Evolutionary conservation across 2,888 invertebrate genomes (phyloP).

Genomic region (Parnassius mnemosyne): DNA sequence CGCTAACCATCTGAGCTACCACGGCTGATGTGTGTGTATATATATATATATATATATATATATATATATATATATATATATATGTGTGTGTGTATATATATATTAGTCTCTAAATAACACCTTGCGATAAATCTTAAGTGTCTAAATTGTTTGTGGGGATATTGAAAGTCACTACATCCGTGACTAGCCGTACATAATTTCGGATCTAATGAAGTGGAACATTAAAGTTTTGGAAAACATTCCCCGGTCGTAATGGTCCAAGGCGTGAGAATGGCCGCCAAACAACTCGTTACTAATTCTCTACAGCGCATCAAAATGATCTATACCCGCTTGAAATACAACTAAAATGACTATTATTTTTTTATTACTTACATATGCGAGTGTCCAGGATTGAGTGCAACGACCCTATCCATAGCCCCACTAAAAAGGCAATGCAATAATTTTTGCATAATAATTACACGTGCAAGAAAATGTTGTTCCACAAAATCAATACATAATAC

Average conservation of each 20-base stretch:
- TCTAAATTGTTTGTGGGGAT: too few species aligned
- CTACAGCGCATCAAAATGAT: conserved; percentile 57
- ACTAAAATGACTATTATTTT: conserved; percentile 34
- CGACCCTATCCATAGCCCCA: conserved; percentile 9
- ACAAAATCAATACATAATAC: too few species aligned
- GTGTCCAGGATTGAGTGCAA: conserved; percentile 15
- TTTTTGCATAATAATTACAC: background rate
- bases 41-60: too few species aligned
- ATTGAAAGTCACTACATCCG: background rate
- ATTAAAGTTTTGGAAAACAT: conserved; percentile 42
- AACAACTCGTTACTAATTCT: conserved; percentile 59
- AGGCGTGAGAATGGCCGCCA: conserved; percentile 55
- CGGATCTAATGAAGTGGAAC: conserved; percentile 34
- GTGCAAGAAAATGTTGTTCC: background rate
- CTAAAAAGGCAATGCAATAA: conserved; percentile 3
- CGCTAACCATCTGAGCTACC: too few species aligned
- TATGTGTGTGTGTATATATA: too few species aligned
- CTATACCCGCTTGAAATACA: conserved; percentile 36
- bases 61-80: too few species aligned
- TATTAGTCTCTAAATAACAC: too few species aligned
- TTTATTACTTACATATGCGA: conserved; percentile 10
- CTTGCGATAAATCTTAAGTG: too few species aligned
- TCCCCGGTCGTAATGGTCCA: conserved; percentile 34
- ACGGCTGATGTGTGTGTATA: too few species aligned
- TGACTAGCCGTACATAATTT: conserved; percentile 10